phyloP scores from a whole-genome alignment of 2,113 vertebrate genomes.

The Rhineura floridana region DNA sequence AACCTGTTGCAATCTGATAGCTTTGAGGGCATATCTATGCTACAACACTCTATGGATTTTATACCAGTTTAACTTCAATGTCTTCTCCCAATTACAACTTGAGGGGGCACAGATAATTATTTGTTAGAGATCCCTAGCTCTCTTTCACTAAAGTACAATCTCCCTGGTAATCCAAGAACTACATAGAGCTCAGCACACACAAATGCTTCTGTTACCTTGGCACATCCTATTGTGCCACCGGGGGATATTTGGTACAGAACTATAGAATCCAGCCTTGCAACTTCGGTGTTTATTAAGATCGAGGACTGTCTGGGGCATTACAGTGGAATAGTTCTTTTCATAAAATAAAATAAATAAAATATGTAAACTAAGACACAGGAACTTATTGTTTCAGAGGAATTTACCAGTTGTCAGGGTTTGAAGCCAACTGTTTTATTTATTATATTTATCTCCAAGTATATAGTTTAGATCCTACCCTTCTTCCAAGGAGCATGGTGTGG shows the following conservation, averaged over 20 bases:
- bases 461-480: too few relatives aligned
- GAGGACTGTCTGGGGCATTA: background rate
- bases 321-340: too few relatives aligned
- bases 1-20: background rate
- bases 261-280: background rate
- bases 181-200: background rate
- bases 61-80: background rate
- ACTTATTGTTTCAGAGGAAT: too few relatives aligned
- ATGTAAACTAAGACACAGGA: too few relatives aligned
- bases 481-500: background rate
- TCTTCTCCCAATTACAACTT: background rate
- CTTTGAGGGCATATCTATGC: background rate
- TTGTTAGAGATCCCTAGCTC: background rate
- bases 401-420: background rate
- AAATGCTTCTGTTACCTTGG: background rate
- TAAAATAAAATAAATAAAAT: background rate
- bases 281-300: background rate
- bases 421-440: background rate
- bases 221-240: too few relatives aligned
- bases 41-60: background rate
- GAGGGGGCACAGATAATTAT: background rate
- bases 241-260: background rate
- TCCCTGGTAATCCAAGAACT: too few relatives aligned
- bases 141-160: background rate
- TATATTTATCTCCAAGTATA: too few relatives aligned